Evolutionary conservation across 2,888 invertebrate species (phyloP).

Genomic region (Parasteatoda lunata): DNA sequence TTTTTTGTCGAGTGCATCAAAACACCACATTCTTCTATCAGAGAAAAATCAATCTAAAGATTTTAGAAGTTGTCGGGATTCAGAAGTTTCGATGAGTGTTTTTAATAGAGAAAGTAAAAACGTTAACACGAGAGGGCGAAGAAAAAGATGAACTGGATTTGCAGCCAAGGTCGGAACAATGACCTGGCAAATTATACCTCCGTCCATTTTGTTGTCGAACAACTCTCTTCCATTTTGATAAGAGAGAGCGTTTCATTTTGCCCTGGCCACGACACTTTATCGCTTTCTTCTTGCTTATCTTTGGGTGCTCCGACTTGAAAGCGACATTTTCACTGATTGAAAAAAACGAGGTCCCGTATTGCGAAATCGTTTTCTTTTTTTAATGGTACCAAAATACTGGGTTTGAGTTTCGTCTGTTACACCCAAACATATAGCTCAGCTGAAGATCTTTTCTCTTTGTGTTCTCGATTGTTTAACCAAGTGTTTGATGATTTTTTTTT

Average conservation of each 20-base stretch:
- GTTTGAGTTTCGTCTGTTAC: neutral
- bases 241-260: constrained; percentile 40
- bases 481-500: too few species aligned
- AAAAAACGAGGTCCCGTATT: neutral
- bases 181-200: constrained; percentile 57
- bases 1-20: too few species aligned
- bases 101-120: too few species aligned
- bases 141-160: constrained; percentile 47
- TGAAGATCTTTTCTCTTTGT: too few species aligned
- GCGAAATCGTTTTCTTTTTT: neutral
- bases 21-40: too few species aligned
- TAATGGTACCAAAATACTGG: neutral
- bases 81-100: too few species aligned
- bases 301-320: neutral
- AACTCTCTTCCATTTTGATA: constrained; percentile 38
- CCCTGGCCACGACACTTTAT: constrained; percentile 10
- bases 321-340: neutral
- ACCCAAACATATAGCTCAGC: neutral
- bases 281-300: constrained; percentile 6
- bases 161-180: constrained; percentile 58
- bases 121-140: neutral
- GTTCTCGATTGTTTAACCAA: too few species aligned
- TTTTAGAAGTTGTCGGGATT: too few species aligned
- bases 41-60: too few species aligned
- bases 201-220: constrained; percentile 61